A percentile compares a stretch with the other conserved stretches of the same genome.
phyloP scores from a whole-genome alignment of 2,113 vertebrate species.

The Columba janthina region DNA sequence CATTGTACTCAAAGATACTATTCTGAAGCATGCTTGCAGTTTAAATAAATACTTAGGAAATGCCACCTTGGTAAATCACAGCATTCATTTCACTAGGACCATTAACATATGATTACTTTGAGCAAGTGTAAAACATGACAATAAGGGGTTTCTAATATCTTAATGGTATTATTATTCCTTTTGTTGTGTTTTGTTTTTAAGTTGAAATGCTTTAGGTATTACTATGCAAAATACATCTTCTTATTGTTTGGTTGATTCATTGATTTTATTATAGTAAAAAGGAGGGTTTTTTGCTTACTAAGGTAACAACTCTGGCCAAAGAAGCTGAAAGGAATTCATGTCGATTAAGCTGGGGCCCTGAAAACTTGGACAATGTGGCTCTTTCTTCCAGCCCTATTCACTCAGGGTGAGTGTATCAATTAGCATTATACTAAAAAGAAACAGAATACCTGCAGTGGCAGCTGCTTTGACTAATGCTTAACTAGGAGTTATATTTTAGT shows the following conservation, averaged over 20 bases:
- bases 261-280: not conserved
- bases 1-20: not conserved
- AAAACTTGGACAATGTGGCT: slow-evolving; percentile 94
- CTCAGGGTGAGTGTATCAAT: slow-evolving; percentile 87
- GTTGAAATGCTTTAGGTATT: not conserved
- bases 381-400: slow-evolving; percentile 94
- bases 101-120: not conserved
- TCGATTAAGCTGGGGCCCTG: slow-evolving; percentile 90
- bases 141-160: not conserved
- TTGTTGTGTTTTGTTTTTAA: not conserved
- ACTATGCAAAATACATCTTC: not conserved
- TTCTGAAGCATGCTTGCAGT: not conserved
- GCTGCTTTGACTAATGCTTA: slow-evolving; percentile 30
- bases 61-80: not conserved
- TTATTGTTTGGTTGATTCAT: not conserved
- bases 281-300: slow-evolving; percentile 31
- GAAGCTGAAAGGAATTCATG: slow-evolving; percentile 88
- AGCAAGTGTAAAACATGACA: not conserved
- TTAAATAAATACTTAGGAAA: not conserved
- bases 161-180: not conserved
- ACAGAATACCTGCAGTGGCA: slow-evolving; percentile 6
- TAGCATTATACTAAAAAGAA: slow-evolving; percentile 25
- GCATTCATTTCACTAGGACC: not conserved
- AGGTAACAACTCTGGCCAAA: slow-evolving; percentile 84
- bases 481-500: slow-evolving; percentile 16